Conservation (phyloP, 2,888 invertebrate species). For the Ganaspis brasiliensis region DNA sequence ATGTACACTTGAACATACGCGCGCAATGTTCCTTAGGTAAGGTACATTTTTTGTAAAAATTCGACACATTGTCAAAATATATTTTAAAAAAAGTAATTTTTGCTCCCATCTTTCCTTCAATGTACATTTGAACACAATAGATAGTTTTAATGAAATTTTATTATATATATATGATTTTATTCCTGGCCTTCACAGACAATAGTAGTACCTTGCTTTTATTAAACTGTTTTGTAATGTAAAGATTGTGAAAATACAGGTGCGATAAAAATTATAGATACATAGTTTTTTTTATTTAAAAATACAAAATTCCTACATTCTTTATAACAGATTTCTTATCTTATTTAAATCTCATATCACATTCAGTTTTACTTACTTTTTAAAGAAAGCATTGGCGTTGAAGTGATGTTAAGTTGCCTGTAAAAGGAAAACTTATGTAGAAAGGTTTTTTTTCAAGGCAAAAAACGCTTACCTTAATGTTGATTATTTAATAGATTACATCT, state of each 20-base stretch:
- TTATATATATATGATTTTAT: conserved; percentile 43
- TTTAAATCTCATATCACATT: no score
- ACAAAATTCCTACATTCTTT: neutral
- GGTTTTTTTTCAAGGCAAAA: neutral
- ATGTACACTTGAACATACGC: conserved; percentile 57
- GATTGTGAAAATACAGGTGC: conserved; percentile 75
- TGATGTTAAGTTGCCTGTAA: neutral
- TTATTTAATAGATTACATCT: neutral
- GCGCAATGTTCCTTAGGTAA: conserved; percentile 59
- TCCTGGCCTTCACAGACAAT: conserved; percentile 53
- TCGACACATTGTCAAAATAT: neutral
- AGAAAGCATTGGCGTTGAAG: neutral
- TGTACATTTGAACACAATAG: neutral
- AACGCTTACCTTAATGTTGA: neutral
- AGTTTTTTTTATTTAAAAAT: conserved; percentile 36
- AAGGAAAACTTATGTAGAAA: conserved; percentile 8
- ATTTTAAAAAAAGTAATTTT: neutral
- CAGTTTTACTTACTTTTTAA: conserved; percentile 17
- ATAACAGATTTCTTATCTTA: neutral
- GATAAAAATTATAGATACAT: conserved; percentile 59
- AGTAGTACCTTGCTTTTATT: conserved; percentile 63
- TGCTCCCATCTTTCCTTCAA: neutral
- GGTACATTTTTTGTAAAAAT: conserved; percentile 59
- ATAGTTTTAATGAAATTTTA: conserved; percentile 16
- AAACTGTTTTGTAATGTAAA: conserved; percentile 72